Conservation (phyloP, 2,888 invertebrate genomes). For the Cynaeus angustus region DNA sequence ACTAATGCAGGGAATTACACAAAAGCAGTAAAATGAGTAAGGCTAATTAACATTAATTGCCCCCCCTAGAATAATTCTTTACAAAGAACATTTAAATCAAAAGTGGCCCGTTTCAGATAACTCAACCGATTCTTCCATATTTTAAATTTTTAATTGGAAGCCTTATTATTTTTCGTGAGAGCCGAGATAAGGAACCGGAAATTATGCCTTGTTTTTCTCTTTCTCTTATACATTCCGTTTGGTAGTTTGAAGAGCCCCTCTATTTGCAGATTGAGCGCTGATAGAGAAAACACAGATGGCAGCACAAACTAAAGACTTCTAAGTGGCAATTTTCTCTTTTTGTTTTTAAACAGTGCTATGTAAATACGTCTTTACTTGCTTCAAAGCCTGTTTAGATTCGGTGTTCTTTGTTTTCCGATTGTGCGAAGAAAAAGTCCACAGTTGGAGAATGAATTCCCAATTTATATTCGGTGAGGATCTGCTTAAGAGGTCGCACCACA, state of each 20-base stretch:
- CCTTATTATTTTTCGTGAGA: slow-evolving; percentile 39
- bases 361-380: slow-evolving; percentile 65
- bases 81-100: slow-evolving; percentile 57
- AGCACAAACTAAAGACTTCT: slow-evolving; percentile 61
- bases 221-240: slow-evolving; percentile 23
- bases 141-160: slow-evolving; percentile 38
- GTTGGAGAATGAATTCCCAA: slow-evolving; percentile 66
- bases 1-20: not conserved
- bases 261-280: slow-evolving; percentile 68
- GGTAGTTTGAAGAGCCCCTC: slow-evolving; percentile 51
- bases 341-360: slow-evolving; percentile 65
- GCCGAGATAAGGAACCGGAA: slow-evolving; percentile 15
- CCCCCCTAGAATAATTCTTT: slow-evolving; percentile 58
- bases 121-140: slow-evolving; percentile 27
- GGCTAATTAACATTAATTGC: slow-evolving; percentile 62
- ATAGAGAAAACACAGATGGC: slow-evolving; percentile 63
- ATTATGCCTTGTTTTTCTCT: slow-evolving; percentile 6
- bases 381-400: slow-evolving; percentile 65
- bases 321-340: slow-evolving; percentile 67
- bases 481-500: slow-evolving; percentile 57
- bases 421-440: slow-evolving; percentile 50
- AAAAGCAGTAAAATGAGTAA: slow-evolving; percentile 53
- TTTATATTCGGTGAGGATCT: slow-evolving; percentile 68
- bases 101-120: slow-evolving; percentile 18
- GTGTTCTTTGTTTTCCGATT: slow-evolving; percentile 58